Conservation (phyloP, 2,113 vertebrate species). For the Bettongia penicillata region DNA sequence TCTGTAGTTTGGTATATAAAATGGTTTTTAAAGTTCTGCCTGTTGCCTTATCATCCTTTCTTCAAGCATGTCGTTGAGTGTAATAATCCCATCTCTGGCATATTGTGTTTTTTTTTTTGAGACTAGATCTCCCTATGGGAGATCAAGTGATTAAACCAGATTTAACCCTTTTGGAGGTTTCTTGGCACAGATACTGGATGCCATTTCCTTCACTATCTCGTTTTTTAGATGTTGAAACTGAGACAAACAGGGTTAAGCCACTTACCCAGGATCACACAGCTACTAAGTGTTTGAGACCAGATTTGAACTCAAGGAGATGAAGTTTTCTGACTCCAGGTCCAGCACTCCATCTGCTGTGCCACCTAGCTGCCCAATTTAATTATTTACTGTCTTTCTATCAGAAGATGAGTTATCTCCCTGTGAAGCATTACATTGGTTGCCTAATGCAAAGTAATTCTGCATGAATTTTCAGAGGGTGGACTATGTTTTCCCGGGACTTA, state of each 20-base stretch:
- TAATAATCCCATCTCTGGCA: background rate
- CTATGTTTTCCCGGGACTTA: background rate
- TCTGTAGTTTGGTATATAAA: background rate
- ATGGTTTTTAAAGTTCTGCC: background rate
- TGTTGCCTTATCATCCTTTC: background rate
- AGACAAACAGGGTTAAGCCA: no score
- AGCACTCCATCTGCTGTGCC: no score
- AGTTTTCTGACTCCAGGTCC: no score
- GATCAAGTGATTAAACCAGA: no score
- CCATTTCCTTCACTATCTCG: no score
- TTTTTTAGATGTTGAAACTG: no score
- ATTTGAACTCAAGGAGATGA: no score
- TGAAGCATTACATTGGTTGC: conserved; percentile 31
- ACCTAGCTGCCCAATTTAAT: no score
- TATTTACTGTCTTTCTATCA: background rate
- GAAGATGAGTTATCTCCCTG: conserved; percentile 45
- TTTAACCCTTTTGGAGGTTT: background rate
- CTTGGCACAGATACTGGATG: no score
- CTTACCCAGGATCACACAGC: no score
- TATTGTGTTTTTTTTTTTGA: background rate
- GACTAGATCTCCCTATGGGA: background rate
- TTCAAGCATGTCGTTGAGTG: background rate
- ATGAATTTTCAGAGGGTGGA: conserved; percentile 23
- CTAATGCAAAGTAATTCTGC: conserved; percentile 28
- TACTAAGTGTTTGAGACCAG: no score